Evolutionary conservation across 2,797 vertebrate genomes (phyloP).

Genomic region (Hoplostethus atlanticus): DNA sequence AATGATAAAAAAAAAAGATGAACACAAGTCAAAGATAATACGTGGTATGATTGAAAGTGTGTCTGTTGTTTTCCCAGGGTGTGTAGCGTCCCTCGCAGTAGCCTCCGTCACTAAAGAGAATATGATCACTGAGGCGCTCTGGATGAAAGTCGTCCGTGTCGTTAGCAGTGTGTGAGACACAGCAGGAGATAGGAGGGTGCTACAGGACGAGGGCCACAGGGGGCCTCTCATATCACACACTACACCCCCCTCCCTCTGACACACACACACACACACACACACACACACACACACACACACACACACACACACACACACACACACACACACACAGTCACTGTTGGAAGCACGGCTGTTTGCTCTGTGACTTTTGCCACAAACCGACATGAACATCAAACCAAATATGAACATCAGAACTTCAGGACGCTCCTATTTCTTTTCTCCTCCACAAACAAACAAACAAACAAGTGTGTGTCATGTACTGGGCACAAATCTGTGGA

Average conservation of each 20-base stretch:
- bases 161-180: conserved; percentile 39
- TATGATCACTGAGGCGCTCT: background rate
- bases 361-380: background rate
- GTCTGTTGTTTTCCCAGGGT: background rate
- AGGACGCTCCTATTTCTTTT: too few relatives aligned
- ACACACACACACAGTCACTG: background rate
- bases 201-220: conserved; percentile 28
- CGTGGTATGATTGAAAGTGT: background rate
- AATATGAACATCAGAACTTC: background rate
- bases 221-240: conserved; percentile 30
- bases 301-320: conserved; percentile 15
- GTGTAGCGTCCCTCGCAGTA: too few relatives aligned
- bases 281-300: conserved; percentile 3
- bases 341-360: background rate
- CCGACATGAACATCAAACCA: conserved; percentile 8
- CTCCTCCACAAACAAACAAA: background rate
- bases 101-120: background rate
- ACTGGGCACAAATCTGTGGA: background rate
- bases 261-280: background rate
- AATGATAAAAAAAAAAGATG: background rate
- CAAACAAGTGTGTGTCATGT: too few relatives aligned
- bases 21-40: background rate
- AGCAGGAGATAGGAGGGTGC: conserved; percentile 21
- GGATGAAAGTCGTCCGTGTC: background rate
- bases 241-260: background rate